phyloP scores from a whole-genome alignment of 2,888 invertebrate genomes.

The Scrobipalpa costella region DNA sequence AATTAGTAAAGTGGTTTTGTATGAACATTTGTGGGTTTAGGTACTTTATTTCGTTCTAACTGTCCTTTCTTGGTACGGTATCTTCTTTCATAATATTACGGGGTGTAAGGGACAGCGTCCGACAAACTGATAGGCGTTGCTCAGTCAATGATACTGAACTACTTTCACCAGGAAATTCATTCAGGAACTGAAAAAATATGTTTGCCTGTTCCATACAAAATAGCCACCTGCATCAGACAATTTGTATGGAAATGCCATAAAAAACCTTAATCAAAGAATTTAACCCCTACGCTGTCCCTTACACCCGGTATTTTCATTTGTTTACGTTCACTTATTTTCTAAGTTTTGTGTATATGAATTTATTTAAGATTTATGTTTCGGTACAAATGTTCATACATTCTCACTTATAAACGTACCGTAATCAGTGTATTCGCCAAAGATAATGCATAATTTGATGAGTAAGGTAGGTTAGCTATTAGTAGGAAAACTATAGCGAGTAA shows the following conservation, averaged over 20 bases:
- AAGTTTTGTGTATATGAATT: background rate
- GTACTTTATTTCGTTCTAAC: background rate
- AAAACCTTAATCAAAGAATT: too few relatives aligned
- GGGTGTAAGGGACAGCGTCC: too few relatives aligned
- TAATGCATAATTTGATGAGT: conserved; percentile 69
- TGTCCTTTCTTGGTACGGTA: background rate
- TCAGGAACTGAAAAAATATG: too few relatives aligned
- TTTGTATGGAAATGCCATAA: too few relatives aligned
- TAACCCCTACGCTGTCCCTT: too few relatives aligned
- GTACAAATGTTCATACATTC: conserved; percentile 10
- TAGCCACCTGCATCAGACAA: too few relatives aligned
- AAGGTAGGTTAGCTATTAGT: conserved; percentile 50
- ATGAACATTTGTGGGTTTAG: conserved; percentile 1
- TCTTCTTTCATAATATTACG: too few relatives aligned
- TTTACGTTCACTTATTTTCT: background rate
- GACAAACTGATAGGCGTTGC: too few relatives aligned
- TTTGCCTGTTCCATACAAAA: too few relatives aligned
- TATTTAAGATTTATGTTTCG: background rate
- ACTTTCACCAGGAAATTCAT: too few relatives aligned
- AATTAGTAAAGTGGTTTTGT: background rate
- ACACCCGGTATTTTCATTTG: background rate
- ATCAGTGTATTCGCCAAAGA: conserved; percentile 80
- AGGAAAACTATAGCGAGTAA: conserved; percentile 23
- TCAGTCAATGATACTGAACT: too few relatives aligned
- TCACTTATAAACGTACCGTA: conserved; percentile 59